Evolutionary conservation across 1,140 invertebrate genomes (phyloP).

Genomic region (Chrysopa pallens): DNA sequence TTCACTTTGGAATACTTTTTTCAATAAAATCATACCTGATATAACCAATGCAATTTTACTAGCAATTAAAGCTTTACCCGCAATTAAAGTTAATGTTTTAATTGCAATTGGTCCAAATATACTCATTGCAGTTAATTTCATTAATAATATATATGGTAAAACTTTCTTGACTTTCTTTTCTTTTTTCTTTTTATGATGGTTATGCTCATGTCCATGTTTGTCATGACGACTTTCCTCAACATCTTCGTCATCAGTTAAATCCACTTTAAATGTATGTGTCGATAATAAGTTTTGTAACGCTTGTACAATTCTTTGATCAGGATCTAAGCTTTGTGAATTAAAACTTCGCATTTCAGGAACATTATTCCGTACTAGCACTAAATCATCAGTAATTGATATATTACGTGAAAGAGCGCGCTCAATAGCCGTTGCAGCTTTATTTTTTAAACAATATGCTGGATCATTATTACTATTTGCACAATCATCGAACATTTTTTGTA

Average conservation of each 20-base stretch:
- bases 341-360: neutral
- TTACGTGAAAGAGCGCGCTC: neutral
- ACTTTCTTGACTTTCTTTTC: neutral
- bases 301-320: neutral
- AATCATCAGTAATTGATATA: neutral
- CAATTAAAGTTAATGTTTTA: constrained; percentile 37
- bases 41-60: constrained; percentile 42
- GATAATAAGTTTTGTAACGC: neutral
- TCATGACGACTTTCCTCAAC: neutral
- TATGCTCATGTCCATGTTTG: neutral
- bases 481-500: neutral
- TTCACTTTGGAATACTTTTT: constrained; percentile 39
- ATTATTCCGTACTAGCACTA: neutral
- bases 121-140: constrained; percentile 30
- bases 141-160: constrained; percentile 33
- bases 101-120: constrained; percentile 28
- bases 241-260: neutral
- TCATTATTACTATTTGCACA: neutral
- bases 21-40: constrained; percentile 39
- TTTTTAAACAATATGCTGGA: neutral
- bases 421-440: neutral
- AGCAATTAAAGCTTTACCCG: constrained; percentile 38
- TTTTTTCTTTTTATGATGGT: neutral
- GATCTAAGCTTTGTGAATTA: neutral
- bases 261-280: neutral